Conservation (phyloP, 2,888 invertebrate species). For the Tachina lurida region DNA sequence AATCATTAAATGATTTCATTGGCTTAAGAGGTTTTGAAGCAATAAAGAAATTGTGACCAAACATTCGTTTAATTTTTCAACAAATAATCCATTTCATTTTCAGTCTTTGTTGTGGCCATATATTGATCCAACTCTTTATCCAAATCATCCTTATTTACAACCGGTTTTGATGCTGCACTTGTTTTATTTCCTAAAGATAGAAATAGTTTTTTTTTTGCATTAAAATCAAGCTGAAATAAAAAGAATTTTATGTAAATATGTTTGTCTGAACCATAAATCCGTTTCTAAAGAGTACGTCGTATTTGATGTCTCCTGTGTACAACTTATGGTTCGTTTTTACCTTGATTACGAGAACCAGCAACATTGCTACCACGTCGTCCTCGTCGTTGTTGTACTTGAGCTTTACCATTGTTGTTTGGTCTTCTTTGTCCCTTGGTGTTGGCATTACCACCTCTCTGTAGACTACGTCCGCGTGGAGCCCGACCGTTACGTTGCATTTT, state of each 20-base stretch:
- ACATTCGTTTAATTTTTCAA: conserved; percentile 74
- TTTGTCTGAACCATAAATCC: conserved; percentile 61
- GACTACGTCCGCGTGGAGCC: conserved; percentile 77
- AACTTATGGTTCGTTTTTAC: conserved; percentile 78
- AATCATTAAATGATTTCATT: conserved; percentile 24
- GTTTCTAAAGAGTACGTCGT: conserved; percentile 49
- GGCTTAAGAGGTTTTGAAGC: neutral
- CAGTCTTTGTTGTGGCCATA: conserved; percentile 86
- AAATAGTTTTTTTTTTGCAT: conserved; percentile 61
- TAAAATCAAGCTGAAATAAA: conserved; percentile 62
- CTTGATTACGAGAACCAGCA: conserved; percentile 75
- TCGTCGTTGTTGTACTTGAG: conserved; percentile 77
- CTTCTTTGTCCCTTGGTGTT: conserved; percentile 58
- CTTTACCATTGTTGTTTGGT: conserved; percentile 71
- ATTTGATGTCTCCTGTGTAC: conserved; percentile 35
- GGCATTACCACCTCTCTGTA: conserved; percentile 74
- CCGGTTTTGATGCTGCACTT: conserved; percentile 53
- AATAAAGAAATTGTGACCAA: conserved; percentile 5
- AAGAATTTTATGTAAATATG: conserved; percentile 42
- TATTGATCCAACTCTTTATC: conserved; percentile 89
- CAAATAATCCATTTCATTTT: conserved; percentile 77
- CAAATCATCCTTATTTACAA: conserved; percentile 85
- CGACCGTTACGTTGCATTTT: conserved; percentile 70
- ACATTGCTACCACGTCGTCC: conserved; percentile 76
- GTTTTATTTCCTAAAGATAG: conserved; percentile 74